Evolutionary conservation across 2,797 vertebrate species (phyloP).

Genomic region (Tragelaphus eurycerus): DNA sequence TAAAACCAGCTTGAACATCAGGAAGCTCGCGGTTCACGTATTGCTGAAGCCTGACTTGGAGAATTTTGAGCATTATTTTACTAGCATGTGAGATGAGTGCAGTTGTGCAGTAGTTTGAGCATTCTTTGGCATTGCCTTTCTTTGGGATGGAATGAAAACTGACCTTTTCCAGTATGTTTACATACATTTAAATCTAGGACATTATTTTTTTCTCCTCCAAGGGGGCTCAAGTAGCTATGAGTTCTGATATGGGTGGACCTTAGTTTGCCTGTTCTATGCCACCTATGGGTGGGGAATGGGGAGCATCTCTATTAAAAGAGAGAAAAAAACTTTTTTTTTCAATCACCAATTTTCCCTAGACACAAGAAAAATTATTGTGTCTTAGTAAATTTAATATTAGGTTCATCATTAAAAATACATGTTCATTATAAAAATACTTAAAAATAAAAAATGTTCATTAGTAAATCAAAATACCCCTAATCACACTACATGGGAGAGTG

Average conservation of each 20-base stretch:
- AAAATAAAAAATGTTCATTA: neutral
- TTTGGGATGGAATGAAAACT: too few relatives aligned
- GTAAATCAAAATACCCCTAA: slow-evolving; percentile 14
- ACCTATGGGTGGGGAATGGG: neutral
- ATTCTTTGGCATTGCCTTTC: too few relatives aligned
- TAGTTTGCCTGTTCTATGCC: neutral
- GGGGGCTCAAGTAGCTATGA: neutral
- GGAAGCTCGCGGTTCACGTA: too few relatives aligned
- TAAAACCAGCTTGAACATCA: too few relatives aligned
- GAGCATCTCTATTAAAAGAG: neutral
- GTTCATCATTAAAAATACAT: slow-evolving; percentile 42
- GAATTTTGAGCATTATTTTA: too few relatives aligned
- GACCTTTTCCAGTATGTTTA: neutral
- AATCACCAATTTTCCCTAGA: slow-evolving; percentile 3
- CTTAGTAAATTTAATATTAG: slow-evolving; percentile 42
- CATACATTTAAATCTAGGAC: neutral
- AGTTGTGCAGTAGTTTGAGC: too few relatives aligned
- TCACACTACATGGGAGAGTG: neutral
- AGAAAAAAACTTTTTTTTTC: neutral
- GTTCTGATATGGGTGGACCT: neutral
- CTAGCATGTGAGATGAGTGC: too few relatives aligned
- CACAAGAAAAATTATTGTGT: neutral
- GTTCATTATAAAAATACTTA: slow-evolving; percentile 2
- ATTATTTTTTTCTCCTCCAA: neutral
- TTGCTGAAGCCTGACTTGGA: too few relatives aligned